phyloP scores from a whole-genome alignment of 2,113 vertebrate genomes.

The Zosterops pallidus region DNA sequence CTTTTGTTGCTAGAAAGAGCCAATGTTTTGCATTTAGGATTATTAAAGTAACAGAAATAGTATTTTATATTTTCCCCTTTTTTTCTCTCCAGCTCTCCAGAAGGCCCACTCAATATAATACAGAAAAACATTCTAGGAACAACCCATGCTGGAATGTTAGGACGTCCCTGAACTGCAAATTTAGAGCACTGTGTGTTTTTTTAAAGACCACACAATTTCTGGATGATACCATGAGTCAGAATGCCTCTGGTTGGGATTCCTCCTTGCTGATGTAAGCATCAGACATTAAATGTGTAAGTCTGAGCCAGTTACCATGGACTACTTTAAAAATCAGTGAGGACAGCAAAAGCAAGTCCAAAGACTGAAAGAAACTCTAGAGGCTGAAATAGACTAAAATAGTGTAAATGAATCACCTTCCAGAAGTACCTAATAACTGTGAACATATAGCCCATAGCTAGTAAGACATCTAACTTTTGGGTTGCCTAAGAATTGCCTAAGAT shows the following conservation, averaged over 20 bases:
- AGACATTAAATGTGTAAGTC: not conserved
- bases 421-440: not conserved
- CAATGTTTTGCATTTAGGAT: slow-evolving; percentile 16
- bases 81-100: not conserved
- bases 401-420: not conserved
- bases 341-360: not conserved
- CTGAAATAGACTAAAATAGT: not conserved
- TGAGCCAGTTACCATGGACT: not conserved
- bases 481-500: not conserved
- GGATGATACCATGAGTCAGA: not conserved
- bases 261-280: not conserved
- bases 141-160: not conserved
- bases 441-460: not conserved
- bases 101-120: not conserved
- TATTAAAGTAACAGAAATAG: slow-evolving; percentile 38
- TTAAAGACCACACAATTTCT: not conserved
- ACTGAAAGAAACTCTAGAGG: not conserved
- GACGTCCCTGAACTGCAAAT: not conserved
- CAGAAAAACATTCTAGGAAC: not conserved
- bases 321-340: not conserved
- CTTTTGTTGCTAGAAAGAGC: slow-evolving; percentile 51
- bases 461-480: not conserved
- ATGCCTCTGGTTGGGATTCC: not conserved
- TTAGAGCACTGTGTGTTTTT: not conserved
- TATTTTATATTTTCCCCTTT: not conserved